A percentile compares a stretch with the other conserved stretches of the same genome.
Evolutionary conservation across 1,140 invertebrate species (phyloP).

Genomic region (Apis cerana): DNA sequence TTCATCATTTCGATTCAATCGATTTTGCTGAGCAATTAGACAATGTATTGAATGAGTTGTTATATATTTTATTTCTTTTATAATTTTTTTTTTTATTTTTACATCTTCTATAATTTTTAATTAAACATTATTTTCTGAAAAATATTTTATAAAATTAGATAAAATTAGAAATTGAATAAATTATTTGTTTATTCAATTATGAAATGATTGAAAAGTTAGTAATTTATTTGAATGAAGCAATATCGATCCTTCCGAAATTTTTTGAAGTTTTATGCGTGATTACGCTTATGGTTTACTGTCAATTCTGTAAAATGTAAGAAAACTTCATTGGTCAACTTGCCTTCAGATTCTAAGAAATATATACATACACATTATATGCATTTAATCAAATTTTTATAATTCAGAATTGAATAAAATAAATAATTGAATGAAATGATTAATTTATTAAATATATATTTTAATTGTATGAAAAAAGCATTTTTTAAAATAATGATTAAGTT

Average conservation of each 20-base stretch:
- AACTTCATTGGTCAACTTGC: slow-evolving; percentile 30
- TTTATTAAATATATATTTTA: neutral
- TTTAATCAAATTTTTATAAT: neutral
- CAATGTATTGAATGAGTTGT: neutral
- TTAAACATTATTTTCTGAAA: neutral
- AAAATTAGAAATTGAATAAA: neutral
- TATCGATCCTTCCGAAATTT: neutral
- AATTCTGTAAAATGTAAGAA: slow-evolving; percentile 25
- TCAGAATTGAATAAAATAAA: neutral
- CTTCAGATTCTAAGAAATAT: slow-evolving; percentile 19
- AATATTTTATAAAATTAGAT: neutral
- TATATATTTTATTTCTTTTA: neutral
- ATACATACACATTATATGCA: neutral
- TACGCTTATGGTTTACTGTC: slow-evolving; percentile 22
- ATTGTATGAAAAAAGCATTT: neutral
- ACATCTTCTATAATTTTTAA: neutral
- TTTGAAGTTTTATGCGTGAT: neutral
- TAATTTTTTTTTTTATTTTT: neutral
- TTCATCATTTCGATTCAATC: no score
- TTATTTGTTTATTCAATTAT: neutral
- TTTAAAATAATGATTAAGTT: neutral
- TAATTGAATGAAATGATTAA: neutral
- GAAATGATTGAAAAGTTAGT: neutral
- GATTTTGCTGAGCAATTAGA: neutral
- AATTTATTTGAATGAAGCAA: neutral